Evolutionary conservation across 2,888 invertebrate species (phyloP).

Genomic region (Rhingia rostrata): DNA sequence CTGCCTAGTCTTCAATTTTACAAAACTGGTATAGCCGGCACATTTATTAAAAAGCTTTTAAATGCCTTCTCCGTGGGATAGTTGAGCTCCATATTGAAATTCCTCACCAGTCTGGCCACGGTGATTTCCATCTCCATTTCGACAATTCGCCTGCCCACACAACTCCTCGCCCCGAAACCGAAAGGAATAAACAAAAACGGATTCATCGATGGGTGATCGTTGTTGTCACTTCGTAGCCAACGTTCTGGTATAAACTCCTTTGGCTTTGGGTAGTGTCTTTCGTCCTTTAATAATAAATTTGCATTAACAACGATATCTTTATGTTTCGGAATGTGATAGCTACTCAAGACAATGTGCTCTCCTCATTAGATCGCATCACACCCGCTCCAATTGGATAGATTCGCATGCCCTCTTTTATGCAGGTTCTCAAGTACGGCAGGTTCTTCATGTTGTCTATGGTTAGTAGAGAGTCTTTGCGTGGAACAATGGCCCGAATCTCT

Average conservation of each 20-base stretch:
- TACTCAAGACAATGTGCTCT: slow-evolving; percentile 84
- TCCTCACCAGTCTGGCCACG: slow-evolving; percentile 81
- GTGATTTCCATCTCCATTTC: slow-evolving; percentile 87
- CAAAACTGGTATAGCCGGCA: slow-evolving; percentile 77
- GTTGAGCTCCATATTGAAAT: slow-evolving; percentile 78
- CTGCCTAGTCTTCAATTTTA: slow-evolving; percentile 15
- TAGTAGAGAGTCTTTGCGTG: slow-evolving; percentile 79
- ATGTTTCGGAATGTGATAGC: slow-evolving; percentile 86
- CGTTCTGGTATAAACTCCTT: slow-evolving; percentile 88
- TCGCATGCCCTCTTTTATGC: slow-evolving; percentile 88
- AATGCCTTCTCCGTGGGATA: slow-evolving; percentile 77
- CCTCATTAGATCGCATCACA: slow-evolving; percentile 84
- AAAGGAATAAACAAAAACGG: slow-evolving; percentile 87
- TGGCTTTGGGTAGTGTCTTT: slow-evolving; percentile 86
- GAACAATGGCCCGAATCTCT: slow-evolving; percentile 84
- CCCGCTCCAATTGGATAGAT: slow-evolving; percentile 85
- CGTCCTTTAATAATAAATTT: slow-evolving; percentile 84
- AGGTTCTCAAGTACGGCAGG: slow-evolving; percentile 86
- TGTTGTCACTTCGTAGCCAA: slow-evolving; percentile 84
- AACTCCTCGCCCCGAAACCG: slow-evolving; percentile 87
- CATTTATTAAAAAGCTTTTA: slow-evolving; percentile 77
- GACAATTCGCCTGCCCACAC: slow-evolving; percentile 88
- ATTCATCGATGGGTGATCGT: slow-evolving; percentile 37
- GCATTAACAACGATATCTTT: slow-evolving; percentile 87
- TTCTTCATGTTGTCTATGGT: slow-evolving; percentile 82